Evolutionary conservation across 2,797 vertebrate species (phyloP).

Genomic region (Sebastes jordani): DNA sequence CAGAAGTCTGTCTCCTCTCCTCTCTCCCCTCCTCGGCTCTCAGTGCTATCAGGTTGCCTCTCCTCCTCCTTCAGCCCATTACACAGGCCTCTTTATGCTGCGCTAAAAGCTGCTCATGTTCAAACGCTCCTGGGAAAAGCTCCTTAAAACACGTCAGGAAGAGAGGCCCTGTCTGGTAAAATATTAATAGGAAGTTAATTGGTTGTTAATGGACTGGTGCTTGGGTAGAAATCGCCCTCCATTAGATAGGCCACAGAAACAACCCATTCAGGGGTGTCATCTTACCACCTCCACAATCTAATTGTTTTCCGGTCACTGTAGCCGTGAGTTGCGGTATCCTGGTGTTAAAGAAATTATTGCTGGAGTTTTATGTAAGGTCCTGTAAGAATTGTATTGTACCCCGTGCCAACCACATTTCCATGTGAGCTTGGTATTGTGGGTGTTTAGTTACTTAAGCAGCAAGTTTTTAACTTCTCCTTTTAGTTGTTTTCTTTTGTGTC

Average conservation of each 20-base stretch:
- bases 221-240: constrained; percentile 74
- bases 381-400: constrained; percentile 2
- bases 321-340: constrained; percentile 46
- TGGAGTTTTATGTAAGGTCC: constrained; percentile 53
- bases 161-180: constrained; percentile 84
- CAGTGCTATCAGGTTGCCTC: constrained; percentile 81
- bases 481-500: constrained; percentile 19
- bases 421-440: constrained; percentile 7
- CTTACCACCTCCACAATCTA: constrained; percentile 70
- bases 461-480: constrained; percentile 19
- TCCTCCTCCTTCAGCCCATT: constrained; percentile 81
- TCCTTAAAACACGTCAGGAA: constrained; percentile 81
- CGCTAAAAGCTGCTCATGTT: constrained; percentile 87
- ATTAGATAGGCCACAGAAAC: constrained; percentile 74
- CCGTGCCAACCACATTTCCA: constrained; percentile 27
- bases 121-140: constrained; percentile 82
- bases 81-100: constrained; percentile 85
- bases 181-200: constrained; percentile 87
- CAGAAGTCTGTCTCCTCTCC: constrained; percentile 70
- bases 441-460: constrained; percentile 37
- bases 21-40: constrained; percentile 66
- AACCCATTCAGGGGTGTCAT: constrained; percentile 68
- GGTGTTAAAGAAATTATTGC: constrained; percentile 65
- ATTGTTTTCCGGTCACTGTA: constrained; percentile 73
- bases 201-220: constrained; percentile 85